Conservation (phyloP, 2,888 invertebrate species). For the Itoplectis maculator region DNA sequence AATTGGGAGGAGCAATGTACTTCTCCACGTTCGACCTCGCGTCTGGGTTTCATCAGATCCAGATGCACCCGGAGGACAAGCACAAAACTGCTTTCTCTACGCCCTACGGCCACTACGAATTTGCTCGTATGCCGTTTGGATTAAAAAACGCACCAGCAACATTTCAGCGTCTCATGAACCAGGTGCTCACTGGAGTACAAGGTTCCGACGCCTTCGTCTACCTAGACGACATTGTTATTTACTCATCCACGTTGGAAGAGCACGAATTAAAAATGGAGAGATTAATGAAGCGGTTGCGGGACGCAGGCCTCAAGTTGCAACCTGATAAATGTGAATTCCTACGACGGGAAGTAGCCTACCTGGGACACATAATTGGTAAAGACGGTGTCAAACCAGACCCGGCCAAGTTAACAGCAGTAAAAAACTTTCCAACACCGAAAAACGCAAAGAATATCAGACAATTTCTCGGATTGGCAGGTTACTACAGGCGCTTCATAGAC, state of each 20-base stretch:
- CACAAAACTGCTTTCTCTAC: slow-evolving; percentile 72
- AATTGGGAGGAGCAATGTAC: slow-evolving; percentile 70
- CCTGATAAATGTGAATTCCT: slow-evolving; percentile 69
- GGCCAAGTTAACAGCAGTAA: slow-evolving; percentile 48
- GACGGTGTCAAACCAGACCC: slow-evolving; percentile 66
- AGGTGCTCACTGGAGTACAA: slow-evolving; percentile 68
- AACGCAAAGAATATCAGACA: slow-evolving; percentile 34
- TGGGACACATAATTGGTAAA: slow-evolving; percentile 67
- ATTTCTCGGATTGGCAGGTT: slow-evolving; percentile 37
- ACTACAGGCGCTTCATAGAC: slow-evolving; percentile 36
- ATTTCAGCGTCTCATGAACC: slow-evolving; percentile 78
- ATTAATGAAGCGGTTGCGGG: slow-evolving; percentile 20
- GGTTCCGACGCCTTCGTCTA: slow-evolving; percentile 44
- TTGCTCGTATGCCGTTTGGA: slow-evolving; percentile 75
- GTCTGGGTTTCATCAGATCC: slow-evolving; percentile 74
- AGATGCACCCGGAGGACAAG: slow-evolving; percentile 56
- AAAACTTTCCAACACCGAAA: slow-evolving; percentile 56
- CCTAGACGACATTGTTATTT: slow-evolving; percentile 42
- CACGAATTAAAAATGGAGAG: slow-evolving; percentile 38
- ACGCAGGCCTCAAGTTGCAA: slow-evolving; percentile 64
- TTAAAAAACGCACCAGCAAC: slow-evolving; percentile 77
- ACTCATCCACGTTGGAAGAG: slow-evolving; percentile 33
- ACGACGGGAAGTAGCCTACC: slow-evolving; percentile 59
- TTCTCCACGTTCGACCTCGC: slow-evolving; percentile 74
- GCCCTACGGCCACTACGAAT: slow-evolving; percentile 71